Conservation (phyloP, 2,113 vertebrate species). For the Osmerus mordax region DNA sequence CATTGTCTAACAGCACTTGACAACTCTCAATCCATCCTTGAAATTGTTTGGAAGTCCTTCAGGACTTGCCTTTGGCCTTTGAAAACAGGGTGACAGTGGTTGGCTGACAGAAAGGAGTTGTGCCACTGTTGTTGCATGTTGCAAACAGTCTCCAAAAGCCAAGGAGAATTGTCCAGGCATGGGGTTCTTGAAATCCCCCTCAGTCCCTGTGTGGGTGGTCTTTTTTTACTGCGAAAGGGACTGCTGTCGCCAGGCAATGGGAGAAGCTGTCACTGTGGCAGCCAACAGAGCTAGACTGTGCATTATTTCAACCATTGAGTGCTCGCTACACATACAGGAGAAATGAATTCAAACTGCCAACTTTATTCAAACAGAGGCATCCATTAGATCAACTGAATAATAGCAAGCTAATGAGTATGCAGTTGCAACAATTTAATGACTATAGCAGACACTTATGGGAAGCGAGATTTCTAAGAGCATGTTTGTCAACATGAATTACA, state of each 20-base stretch:
- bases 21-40: slow-evolving; percentile 56
- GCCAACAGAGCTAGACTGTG: slow-evolving; percentile 29
- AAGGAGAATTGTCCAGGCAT: slow-evolving; percentile 41
- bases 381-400: slow-evolving; percentile 50
- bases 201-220: slow-evolving; percentile 61
- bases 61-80: slow-evolving; percentile 17
- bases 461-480: too few species aligned
- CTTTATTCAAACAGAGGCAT: slow-evolving; percentile 47
- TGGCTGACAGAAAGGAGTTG: slow-evolving; percentile 34
- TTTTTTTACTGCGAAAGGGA: slow-evolving; percentile 36
- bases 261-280: slow-evolving; percentile 47
- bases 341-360: slow-evolving; percentile 52
- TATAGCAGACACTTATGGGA: too few species aligned
- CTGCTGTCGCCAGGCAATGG: slow-evolving; percentile 45
- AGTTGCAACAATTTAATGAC: slow-evolving; percentile 36
- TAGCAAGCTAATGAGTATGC: slow-evolving; percentile 54
- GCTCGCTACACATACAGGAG: slow-evolving; percentile 26
- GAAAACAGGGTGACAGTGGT: slow-evolving; percentile 28
- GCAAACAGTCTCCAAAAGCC: slow-evolving; percentile 40
- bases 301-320: slow-evolving; percentile 39
- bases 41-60: slow-evolving; percentile 61
- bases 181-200: slow-evolving; percentile 21
- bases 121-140: slow-evolving; percentile 27
- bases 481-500: too few species aligned
- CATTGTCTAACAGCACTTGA: slow-evolving; percentile 43